phyloP scores from a whole-genome alignment of 2,797 vertebrate species.

The Rhabdophis nuchalis region DNA sequence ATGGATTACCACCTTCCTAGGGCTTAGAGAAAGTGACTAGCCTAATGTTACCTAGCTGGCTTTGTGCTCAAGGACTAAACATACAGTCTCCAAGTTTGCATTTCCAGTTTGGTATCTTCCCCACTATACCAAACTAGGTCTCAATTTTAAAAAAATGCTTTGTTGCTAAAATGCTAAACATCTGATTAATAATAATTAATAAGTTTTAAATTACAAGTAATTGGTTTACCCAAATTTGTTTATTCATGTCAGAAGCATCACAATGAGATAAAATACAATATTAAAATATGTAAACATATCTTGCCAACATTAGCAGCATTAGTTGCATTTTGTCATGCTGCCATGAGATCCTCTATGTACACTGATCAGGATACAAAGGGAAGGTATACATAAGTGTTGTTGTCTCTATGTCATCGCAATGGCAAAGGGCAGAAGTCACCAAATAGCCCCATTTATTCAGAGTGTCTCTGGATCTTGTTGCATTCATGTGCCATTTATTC shows the following conservation, averaged over 20 bases:
- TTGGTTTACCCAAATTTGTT: background rate
- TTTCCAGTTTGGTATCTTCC: background rate
- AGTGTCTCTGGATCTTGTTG: background rate
- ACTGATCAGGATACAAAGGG: background rate
- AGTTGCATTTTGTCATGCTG: background rate
- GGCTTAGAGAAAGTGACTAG: background rate
- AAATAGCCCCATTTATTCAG: background rate
- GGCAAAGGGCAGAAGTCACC: background rate
- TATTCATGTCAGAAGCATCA: background rate
- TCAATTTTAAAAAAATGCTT: background rate
- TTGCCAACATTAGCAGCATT: background rate
- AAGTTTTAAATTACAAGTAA: background rate
- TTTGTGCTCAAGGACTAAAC: background rate
- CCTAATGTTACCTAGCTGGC: background rate
- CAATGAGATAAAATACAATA: background rate
- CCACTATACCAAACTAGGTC: background rate
- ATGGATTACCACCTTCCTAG: background rate
- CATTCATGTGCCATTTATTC: background rate
- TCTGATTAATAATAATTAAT: background rate
- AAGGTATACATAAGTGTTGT: background rate
- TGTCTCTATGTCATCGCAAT: background rate
- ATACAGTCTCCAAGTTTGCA: background rate
- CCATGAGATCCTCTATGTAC: background rate
- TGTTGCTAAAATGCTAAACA: background rate
- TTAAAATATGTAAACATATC: background rate